phyloP scores from a whole-genome alignment of 2,113 vertebrate species.

The Bucco capensis region DNA sequence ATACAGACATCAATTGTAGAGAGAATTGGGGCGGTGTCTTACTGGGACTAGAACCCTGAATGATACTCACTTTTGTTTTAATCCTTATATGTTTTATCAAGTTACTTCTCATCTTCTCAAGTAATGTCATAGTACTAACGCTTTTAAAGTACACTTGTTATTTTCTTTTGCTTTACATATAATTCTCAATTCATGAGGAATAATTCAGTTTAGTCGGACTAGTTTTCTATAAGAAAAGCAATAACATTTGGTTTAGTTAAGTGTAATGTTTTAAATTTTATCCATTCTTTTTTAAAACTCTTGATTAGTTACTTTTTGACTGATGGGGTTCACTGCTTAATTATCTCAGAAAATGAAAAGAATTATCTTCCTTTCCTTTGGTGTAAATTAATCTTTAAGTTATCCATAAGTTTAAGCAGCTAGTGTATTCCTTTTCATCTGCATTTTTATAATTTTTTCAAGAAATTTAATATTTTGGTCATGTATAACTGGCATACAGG shows the following conservation, averaged over 20 bases:
- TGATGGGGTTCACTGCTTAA: background rate
- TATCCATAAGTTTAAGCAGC: background rate
- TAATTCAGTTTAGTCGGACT: background rate
- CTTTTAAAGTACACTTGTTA: background rate
- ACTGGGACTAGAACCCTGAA: background rate
- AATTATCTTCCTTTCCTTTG: background rate
- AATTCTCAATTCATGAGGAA: background rate
- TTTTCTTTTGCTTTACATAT: background rate
- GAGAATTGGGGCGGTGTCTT: background rate
- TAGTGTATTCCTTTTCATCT: slow-evolving; percentile 22
- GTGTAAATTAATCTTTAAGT: background rate
- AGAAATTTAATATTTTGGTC: background rate
- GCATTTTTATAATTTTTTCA: slow-evolving; percentile 30
- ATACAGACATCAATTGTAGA: background rate
- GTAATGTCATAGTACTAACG: background rate
- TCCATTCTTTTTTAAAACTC: background rate
- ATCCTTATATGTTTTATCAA: background rate
- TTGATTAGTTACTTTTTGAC: slow-evolving; percentile 2
- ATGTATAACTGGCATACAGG: background rate
- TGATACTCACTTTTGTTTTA: background rate
- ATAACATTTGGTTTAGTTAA: slow-evolving; percentile 4
- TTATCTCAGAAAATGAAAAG: background rate
- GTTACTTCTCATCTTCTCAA: background rate
- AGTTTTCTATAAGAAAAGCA: background rate
- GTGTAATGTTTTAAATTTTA: background rate